Evolutionary conservation across 2,888 invertebrate species (phyloP).

Genomic region (Sphaerophoria rueppellii): DNA sequence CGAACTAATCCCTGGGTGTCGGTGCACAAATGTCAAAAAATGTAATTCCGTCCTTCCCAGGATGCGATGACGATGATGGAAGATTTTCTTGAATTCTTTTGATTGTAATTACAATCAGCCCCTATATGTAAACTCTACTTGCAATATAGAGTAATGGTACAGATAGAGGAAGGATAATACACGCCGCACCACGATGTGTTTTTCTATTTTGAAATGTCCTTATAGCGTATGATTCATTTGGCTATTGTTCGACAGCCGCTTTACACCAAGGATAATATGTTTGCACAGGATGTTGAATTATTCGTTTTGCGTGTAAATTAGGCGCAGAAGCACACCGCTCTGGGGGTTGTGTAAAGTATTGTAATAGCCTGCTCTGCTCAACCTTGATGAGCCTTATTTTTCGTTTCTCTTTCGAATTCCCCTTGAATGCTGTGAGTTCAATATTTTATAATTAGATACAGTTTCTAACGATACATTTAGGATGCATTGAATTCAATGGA

Average conservation of each 20-base stretch:
- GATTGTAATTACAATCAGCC: conserved; percentile 69
- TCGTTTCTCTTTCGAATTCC: conserved; percentile 23
- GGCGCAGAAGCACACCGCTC: conserved; percentile 73
- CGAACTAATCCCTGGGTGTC: conserved; percentile 72
- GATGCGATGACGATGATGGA: conserved; percentile 33
- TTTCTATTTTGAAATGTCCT: conserved; percentile 45
- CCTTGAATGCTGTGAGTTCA: conserved; percentile 37
- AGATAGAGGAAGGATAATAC: conserved; percentile 41
- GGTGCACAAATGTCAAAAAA: conserved; percentile 73
- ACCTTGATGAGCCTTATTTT: conserved; percentile 29
- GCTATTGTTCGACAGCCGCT: conserved; percentile 68
- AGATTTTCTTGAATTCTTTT: conserved; percentile 57
- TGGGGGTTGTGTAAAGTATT: conserved; percentile 60
- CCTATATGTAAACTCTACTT: conserved; percentile 35
- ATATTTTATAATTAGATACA: conserved; percentile 73
- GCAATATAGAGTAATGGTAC: neutral
- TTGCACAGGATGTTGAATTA: conserved; percentile 71
- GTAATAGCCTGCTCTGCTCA: conserved; percentile 43
- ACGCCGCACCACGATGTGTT: conserved; percentile 26
- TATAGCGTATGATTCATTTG: conserved; percentile 67
- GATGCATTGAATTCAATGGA: conserved; percentile 46
- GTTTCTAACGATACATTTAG: conserved; percentile 40
- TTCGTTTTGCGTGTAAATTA: conserved; percentile 73
- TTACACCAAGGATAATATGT: conserved; percentile 72
- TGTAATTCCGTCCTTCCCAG: conserved; percentile 50